Evolutionary conservation across 2,113 vertebrate genomes (phyloP).

Genomic region (Acanthochromis polyacanthus): DNA sequence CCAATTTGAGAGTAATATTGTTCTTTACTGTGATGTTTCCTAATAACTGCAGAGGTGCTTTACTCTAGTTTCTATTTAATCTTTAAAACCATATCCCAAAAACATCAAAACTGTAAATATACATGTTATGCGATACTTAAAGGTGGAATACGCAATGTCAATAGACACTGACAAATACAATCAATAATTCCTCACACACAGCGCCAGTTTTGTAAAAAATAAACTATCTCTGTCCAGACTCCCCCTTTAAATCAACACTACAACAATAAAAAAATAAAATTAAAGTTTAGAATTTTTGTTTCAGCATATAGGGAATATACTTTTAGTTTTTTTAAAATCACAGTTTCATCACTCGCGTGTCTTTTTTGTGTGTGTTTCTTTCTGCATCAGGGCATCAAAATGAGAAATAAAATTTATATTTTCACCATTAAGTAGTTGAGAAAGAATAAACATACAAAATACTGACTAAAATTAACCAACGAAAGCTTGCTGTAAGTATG

Average conservation of each 20-base stretch:
- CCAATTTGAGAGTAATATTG: not conserved
- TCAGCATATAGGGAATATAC: constrained; percentile 1
- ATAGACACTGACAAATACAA: no score
- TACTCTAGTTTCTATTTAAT: not conserved
- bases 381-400: not conserved
- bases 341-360: not conserved
- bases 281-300: not conserved
- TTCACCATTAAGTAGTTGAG: not conserved
- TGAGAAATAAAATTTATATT: no score
- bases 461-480: not conserved
- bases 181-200: no score
- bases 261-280: no score
- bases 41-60: not conserved
- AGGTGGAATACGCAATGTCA: no score
- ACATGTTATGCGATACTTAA: no score
- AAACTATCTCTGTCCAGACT: no score
- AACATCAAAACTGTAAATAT: not conserved
- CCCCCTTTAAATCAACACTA: no score
- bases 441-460: not conserved
- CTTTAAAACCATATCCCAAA: not conserved
- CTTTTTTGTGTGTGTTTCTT: not conserved
- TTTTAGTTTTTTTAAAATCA: not conserved
- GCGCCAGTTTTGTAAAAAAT: no score
- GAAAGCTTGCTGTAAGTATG: not conserved
- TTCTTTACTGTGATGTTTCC: not conserved